Conservation (phyloP, 2,113 vertebrate genomes). For the Proteles cristata region DNA sequence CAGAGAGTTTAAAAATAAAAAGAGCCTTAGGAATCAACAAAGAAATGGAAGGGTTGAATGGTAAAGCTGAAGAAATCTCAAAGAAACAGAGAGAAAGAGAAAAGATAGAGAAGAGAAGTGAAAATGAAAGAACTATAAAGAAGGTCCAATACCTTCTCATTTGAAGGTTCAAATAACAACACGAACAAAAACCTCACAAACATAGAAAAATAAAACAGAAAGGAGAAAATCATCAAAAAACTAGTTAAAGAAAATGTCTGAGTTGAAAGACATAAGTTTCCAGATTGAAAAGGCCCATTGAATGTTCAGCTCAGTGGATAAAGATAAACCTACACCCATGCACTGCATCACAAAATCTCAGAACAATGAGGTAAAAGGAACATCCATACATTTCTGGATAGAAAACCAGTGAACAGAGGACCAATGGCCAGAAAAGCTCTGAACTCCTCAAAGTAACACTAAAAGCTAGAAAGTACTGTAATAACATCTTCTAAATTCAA, state of each 20-base stretch:
- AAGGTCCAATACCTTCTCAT: neutral
- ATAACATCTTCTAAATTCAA: neutral
- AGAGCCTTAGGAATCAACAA: neutral
- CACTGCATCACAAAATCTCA: neutral
- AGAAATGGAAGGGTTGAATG: neutral
- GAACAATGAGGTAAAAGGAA: neutral
- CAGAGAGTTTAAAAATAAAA: neutral
- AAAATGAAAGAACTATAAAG: neutral
- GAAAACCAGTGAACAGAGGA: neutral
- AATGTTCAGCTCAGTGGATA: neutral
- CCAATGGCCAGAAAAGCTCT: neutral
- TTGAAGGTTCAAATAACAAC: neutral
- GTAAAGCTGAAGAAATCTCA: neutral
- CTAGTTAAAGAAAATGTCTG: neutral
- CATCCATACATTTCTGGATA: neutral
- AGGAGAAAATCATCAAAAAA: neutral
- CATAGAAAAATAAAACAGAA: neutral
- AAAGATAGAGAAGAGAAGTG: neutral
- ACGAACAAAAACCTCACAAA: neutral
- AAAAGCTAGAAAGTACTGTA: neutral
- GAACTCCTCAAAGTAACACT: neutral
- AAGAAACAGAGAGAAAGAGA: neutral
- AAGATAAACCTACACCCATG: neutral
- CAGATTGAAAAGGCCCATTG: neutral
- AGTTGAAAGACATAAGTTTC: neutral